Percentiles rank a stretch among this genome's conserved stretches.
These are phyloP conservation scores for Astyanax mexicanus DNA, from an alignment of 2,797 vertebrate species.

Conservation along the genomic window DNA sequence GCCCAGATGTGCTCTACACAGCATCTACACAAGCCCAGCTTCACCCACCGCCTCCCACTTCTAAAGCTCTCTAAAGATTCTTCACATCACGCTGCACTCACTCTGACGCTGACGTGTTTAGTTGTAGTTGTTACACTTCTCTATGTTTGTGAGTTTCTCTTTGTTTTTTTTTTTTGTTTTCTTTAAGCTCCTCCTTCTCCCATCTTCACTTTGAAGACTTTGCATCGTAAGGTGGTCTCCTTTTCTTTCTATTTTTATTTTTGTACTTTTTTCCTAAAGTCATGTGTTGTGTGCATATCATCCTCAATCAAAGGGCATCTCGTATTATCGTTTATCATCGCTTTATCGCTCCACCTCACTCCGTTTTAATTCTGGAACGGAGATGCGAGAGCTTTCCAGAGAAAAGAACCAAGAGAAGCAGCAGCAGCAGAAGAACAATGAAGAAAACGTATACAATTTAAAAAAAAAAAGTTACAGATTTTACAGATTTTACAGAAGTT, in stretches of 20 bases:
- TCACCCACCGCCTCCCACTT: constrained; percentile 89
- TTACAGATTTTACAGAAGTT: too few species aligned
- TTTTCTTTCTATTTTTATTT: constrained; percentile 88
- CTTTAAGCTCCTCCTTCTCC: too few species aligned
- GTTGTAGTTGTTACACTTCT: constrained; percentile 97
- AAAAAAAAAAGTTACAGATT: constrained; percentile 54
- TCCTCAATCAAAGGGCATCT: constrained; percentile 69
- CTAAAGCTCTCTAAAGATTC: constrained; percentile 87
- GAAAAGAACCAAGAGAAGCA: constrained; percentile 69
- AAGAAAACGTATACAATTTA: too few species aligned
- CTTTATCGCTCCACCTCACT: not conserved
- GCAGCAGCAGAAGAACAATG: constrained; percentile 77
- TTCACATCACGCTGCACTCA: too few species aligned
- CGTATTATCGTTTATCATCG: too few species aligned
- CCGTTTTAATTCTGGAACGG: constrained; percentile 49
- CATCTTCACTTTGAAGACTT: too few species aligned
- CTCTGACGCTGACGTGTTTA: too few species aligned
- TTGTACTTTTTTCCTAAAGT: too few species aligned
- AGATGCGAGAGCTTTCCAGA: constrained; percentile 75
- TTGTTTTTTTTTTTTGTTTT: constrained; percentile 84
- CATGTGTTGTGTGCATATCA: constrained; percentile 68
- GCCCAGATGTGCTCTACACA: constrained; percentile 91
- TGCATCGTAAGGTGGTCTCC: constrained; percentile 70
- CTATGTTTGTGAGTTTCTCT: too few species aligned
- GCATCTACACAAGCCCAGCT: constrained; percentile 90